A percentile compares a stretch with the other conserved stretches of the same genome.
Conservation (phyloP, 2,797 vertebrate species). For the Dipus sagitta region DNA sequence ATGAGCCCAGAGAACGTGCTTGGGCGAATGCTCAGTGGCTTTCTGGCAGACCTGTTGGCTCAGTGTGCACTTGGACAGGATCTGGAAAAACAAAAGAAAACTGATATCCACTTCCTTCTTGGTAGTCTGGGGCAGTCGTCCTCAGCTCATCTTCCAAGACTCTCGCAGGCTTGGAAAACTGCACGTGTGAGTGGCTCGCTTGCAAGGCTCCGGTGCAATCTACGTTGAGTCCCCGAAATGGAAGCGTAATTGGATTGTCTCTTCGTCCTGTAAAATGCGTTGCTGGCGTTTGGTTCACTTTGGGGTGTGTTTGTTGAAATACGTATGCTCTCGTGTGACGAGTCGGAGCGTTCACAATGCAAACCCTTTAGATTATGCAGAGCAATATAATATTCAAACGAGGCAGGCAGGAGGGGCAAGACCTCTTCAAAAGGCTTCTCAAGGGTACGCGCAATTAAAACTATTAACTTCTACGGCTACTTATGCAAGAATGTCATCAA, state of each 20-base stretch:
- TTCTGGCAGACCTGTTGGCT: slow-evolving; percentile 81
- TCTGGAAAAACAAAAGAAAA: slow-evolving; percentile 83
- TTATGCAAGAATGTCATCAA: slow-evolving; percentile 47
- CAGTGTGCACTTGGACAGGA: slow-evolving; percentile 76
- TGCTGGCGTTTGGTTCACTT: slow-evolving; percentile 54
- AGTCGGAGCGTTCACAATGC: slow-evolving; percentile 19
- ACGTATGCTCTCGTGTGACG: slow-evolving; percentile 45
- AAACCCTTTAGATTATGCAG: slow-evolving; percentile 42
- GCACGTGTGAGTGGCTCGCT: background rate
- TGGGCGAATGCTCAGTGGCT: slow-evolving; percentile 76
- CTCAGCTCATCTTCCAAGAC: slow-evolving; percentile 43
- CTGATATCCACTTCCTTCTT: slow-evolving; percentile 76
- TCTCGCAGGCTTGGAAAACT: slow-evolving; percentile 64
- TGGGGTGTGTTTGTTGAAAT: slow-evolving; percentile 57
- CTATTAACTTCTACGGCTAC: slow-evolving; percentile 49
- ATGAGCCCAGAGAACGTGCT: slow-evolving; percentile 73
- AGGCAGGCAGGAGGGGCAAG: background rate
- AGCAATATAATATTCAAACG: slow-evolving; percentile 58
- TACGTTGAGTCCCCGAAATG: slow-evolving; percentile 63
- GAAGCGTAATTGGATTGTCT: slow-evolving; percentile 70
- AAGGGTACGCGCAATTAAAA: slow-evolving; percentile 30
- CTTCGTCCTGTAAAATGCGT: slow-evolving; percentile 71
- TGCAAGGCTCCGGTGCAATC: slow-evolving; percentile 28
- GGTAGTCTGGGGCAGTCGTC: slow-evolving; percentile 67
- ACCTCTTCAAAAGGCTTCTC: slow-evolving; percentile 56